These are phyloP conservation scores for Corythaixoides concolor DNA, from an alignment of 2,113 vertebrate species.

Conservation along the genomic window DNA sequence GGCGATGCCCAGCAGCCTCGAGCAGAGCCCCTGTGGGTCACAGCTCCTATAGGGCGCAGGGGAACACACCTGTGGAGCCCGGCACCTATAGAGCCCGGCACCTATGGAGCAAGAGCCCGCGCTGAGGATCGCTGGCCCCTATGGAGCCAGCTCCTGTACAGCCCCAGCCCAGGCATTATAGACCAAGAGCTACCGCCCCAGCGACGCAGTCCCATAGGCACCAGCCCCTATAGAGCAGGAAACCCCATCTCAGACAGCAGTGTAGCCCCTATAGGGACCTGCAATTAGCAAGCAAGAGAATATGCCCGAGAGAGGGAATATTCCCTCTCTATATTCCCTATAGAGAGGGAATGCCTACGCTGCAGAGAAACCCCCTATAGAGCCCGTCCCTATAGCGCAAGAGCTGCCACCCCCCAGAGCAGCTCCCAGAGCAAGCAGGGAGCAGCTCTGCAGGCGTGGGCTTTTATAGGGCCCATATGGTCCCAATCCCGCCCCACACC, in stretches of 20 bases:
- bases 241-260: fast-evolving
- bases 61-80: background rate
- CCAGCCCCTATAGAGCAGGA: background rate
- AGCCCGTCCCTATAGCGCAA: background rate
- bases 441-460: background rate
- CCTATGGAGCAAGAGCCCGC: background rate
- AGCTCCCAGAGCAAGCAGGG: background rate
- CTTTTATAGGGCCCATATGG: fast-evolving
- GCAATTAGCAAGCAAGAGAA: background rate
- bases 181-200: background rate
- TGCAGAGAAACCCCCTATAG: background rate
- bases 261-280: background rate
- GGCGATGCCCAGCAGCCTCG: too few relatives aligned
- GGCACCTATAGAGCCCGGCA: background rate
- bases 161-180: fast-evolving
- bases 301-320: fast-evolving
- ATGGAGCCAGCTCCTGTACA: fast-evolving
- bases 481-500: background rate
- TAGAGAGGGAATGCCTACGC: fast-evolving
- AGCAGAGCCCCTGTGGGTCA: background rate
- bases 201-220: background rate
- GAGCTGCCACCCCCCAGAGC: background rate
- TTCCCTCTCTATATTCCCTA: background rate
- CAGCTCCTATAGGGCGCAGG: background rate
- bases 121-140: background rate